Evolutionary conservation across 2,888 invertebrate species (phyloP).

Genomic region (Epinotia demarniana): DNA sequence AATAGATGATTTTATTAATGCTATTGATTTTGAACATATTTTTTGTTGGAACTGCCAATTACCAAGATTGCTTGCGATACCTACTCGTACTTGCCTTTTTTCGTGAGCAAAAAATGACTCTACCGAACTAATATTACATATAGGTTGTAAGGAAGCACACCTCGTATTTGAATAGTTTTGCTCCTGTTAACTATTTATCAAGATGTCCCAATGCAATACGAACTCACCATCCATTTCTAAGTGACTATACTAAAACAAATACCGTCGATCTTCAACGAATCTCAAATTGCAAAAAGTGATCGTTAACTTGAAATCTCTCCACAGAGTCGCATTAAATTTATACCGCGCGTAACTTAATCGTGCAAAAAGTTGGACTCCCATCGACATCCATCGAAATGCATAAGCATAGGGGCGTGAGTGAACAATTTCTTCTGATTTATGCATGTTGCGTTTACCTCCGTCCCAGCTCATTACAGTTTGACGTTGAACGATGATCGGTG

Average conservation of each 20-base stretch:
- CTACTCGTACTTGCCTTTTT: too few species aligned
- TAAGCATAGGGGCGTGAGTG: constrained; percentile 70
- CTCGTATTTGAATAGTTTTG: too few species aligned
- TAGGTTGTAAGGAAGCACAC: neutral
- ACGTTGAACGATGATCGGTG: constrained; percentile 77
- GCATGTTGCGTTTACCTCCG: constrained; percentile 61
- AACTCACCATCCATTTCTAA: neutral
- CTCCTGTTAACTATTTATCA: too few species aligned
- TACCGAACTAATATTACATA: too few species aligned
- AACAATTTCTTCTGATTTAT: constrained; percentile 75
- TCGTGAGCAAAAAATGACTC: too few species aligned
- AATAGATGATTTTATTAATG: constrained; percentile 39
- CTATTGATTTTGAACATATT: constrained; percentile 11
- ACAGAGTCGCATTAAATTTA: constrained; percentile 27
- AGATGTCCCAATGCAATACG: neutral
- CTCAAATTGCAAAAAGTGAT: neutral
- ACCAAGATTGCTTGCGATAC: constrained; percentile 4
- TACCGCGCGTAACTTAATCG: constrained; percentile 39
- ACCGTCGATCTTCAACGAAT: neutral
- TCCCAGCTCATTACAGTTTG: constrained; percentile 76
- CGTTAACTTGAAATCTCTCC: constrained; percentile 8
- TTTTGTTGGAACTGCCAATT: constrained; percentile 16
- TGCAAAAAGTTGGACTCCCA: constrained; percentile 50
- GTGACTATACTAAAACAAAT: neutral
- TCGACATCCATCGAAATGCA: constrained; percentile 62